Evolutionary conservation across 1,140 invertebrate species (phyloP).

Genomic region (Drosophila azteca): DNA sequence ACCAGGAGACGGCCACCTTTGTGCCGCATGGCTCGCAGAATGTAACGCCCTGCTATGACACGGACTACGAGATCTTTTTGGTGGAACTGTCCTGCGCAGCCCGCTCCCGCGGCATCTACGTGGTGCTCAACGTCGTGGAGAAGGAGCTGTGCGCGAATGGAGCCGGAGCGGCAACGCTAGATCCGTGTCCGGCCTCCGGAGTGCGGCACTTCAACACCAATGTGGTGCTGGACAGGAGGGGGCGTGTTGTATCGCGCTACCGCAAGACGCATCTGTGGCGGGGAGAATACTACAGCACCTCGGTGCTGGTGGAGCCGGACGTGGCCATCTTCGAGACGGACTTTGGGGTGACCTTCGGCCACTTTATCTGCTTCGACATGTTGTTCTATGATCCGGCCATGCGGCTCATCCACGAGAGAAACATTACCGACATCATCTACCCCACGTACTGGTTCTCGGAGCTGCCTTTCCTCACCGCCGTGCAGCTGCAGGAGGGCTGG

Average conservation of each 20-base stretch:
- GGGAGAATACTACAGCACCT: constrained; percentile 27
- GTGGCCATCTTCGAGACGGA: constrained; percentile 85
- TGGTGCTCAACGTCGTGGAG: constrained; percentile 72
- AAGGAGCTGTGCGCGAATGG: constrained; percentile 59
- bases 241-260: constrained; percentile 86
- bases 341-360: constrained; percentile 89
- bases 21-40: constrained; percentile 54
- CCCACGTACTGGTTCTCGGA: constrained; percentile 90
- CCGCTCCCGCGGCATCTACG: constrained; percentile 50
- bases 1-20: constrained; percentile 41
- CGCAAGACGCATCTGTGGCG: constrained; percentile 89
- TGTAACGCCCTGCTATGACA: constrained; percentile 61
- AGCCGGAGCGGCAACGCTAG: constrained; percentile 11
- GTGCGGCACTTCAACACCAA: constrained; percentile 87
- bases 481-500: constrained; percentile 85
- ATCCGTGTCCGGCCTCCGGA: constrained; percentile 47
- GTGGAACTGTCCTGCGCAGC: constrained; percentile 68
- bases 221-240: constrained; percentile 88
- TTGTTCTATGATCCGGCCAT: constrained; percentile 87
- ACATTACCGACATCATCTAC: constrained; percentile 89
- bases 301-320: constrained; percentile 74
- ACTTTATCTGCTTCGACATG: constrained; percentile 91
- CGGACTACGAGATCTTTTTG: constrained; percentile 70
- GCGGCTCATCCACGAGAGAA: constrained; percentile 57
- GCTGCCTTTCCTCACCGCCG: constrained; percentile 87